Evolutionary conservation across 2,113 vertebrate species (phyloP), one percentile per base, ranked within the genome.

Genomic region (Carassius carassius): DNA sequence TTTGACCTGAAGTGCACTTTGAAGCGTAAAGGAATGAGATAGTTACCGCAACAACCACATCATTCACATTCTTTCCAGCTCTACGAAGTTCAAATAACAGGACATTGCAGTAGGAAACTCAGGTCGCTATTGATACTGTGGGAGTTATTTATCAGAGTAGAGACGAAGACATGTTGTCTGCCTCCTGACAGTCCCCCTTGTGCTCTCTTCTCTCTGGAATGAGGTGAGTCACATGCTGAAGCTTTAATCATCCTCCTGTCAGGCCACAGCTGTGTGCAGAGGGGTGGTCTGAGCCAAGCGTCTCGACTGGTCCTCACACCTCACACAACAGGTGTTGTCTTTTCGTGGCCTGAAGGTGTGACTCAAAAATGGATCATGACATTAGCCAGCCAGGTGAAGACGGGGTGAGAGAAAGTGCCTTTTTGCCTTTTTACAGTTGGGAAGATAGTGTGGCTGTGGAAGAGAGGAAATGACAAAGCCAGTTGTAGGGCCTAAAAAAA

Each of bases 151-250:
- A 23, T 81, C 56, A 35, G 3, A 47, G 29, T 12, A 75, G 56
- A 35, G 23, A 65, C 44, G 56, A 49, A 77, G 29, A 12, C 44
- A 16, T 47, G 60, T 8, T 60, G 44, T 54, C 47, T 79, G 78
- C 37, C 80, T 41, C 49, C 85, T 19, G 80, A 78, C 35, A 73
- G 6, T 6, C 17, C 54, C 78, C 78, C 85, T 70, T 58, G 67
- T 82, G 41, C 73, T 88, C 83, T 88, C 54, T 44, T 44, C 44
- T 49, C 25, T 41, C 11, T 69, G 76, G 78, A 78, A 47, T 82
- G 69, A 84, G 56, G 84, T 92, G 86, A 91, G 58, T 91, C 92
- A 91, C 62, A 7, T 78, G 87, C 82, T 87, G 81, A 83, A 63
- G 85, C 69, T 84, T 65, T 79, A 85, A 41, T 86, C 49, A 63